A percentile compares a stretch with the other conserved stretches of the same genome.
Evolutionary conservation across 1,140 invertebrate genomes (phyloP).

Genomic region (Halictus rubicundus): DNA sequence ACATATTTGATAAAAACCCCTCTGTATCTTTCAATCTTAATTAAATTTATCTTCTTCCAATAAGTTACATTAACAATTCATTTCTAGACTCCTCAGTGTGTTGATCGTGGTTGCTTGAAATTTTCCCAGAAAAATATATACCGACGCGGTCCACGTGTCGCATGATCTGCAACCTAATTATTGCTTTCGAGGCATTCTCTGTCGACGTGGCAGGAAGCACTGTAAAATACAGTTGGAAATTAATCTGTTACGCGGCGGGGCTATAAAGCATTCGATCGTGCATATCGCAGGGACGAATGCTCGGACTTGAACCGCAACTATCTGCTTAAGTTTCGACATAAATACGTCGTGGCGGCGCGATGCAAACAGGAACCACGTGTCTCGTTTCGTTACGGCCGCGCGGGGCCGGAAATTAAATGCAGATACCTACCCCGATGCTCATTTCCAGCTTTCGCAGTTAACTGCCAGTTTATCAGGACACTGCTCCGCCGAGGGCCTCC

Average conservation of each 20-base stretch:
- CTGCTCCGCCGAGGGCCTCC: neutral
- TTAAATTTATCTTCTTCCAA: no score
- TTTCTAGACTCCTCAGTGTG: no score
- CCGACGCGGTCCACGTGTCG: no score
- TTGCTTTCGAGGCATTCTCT: no score
- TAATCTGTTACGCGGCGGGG: neutral
- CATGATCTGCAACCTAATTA: no score
- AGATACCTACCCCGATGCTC: constrained; percentile 52
- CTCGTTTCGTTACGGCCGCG: constrained; percentile 34
- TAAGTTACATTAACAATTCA: no score
- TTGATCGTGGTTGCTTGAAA: no score
- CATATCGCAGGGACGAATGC: neutral
- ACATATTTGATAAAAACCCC: no score
- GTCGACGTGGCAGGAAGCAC: neutral
- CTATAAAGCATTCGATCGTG: neutral
- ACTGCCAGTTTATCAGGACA: constrained; percentile 26
- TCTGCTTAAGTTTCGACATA: constrained; percentile 42
- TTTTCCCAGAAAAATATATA: no score
- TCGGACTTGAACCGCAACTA: constrained; percentile 6
- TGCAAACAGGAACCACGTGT: constrained; percentile 11
- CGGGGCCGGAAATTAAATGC: constrained; percentile 64
- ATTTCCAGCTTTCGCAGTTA: constrained; percentile 43
- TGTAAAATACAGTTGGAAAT: neutral
- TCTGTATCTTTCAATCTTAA: no score
- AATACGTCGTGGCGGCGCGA: constrained; percentile 24